Percentiles rank a stretch among this genome's conserved stretches.
phyloP scores from a whole-genome alignment of 2,113 vertebrate species.

The Ibidorhyncha struthersii region DNA sequence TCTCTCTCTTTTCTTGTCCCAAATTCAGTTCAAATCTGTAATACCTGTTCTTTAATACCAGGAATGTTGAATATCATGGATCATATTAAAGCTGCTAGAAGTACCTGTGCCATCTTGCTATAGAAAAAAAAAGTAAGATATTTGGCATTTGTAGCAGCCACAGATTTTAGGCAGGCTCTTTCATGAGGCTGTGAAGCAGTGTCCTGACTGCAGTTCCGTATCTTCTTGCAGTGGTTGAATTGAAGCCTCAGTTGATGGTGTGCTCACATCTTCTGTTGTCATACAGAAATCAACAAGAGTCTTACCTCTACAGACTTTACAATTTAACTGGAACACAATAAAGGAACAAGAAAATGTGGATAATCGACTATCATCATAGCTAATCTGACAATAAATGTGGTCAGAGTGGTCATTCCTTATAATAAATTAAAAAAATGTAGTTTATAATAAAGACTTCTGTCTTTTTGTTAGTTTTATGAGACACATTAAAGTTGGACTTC shows the following conservation, averaged over 20 bases:
- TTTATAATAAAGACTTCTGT: neutral
- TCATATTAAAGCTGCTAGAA: neutral
- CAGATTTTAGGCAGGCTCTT: neutral
- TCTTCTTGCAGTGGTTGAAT: neutral
- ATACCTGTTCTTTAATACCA: neutral
- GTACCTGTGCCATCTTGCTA: neutral
- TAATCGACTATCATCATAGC: neutral
- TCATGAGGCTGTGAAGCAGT: neutral
- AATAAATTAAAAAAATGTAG: neutral
- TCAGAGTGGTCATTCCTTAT: neutral
- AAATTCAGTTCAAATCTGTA: neutral
- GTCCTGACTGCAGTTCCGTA: accelerated
- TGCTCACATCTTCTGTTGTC: neutral
- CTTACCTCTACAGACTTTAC: neutral
- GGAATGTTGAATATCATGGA: neutral
- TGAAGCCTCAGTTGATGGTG: neutral
- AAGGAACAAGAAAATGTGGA: neutral
- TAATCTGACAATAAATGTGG: neutral
- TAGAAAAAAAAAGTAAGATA: neutral
- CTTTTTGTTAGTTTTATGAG: neutral
- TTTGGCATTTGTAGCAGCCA: neutral
- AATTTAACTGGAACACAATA: neutral
- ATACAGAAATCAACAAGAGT: neutral
- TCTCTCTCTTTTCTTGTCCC: neutral
- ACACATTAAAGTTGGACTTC: neutral